Evolutionary conservation across 2,113 vertebrate species (phyloP), one percentile per base, ranked within the genome.

Genomic region (Aphyosemion australe): DNA sequence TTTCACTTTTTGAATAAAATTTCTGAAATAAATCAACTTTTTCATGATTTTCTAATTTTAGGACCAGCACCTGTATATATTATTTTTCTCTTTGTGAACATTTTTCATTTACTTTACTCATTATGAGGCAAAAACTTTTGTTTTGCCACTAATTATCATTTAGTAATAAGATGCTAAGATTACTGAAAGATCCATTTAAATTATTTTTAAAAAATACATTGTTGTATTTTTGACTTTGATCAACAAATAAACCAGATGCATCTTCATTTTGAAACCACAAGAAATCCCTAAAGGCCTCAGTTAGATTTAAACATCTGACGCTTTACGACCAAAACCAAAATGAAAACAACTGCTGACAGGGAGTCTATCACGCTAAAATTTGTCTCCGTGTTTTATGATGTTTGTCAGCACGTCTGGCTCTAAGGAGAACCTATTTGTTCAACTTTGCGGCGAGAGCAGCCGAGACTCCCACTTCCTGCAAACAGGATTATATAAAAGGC

Each of bases 341-440:
- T 39, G 13, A 63, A 75, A 83, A 65, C 71, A 50, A 64, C 68
- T 47, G 75, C 58, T 51, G 67, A 69, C 58, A 64, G 20, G n/a
- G 51, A 81, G 65, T 77, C 78, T 39, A 71, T 86, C 75, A 85
- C 79, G 79, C 57, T 46, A 2, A 66, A 62, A 81, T 84, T 69
- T 67, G 75, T 56, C 70, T 69, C 58, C 4, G 69, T 6, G 21
- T 78, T 77, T 85, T 70, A 79, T n/a, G 78, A 80, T 54, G 80
- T 77, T 82, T 20, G 79, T 72, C 68, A 65, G 70, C 65, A 67
- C 34, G 39, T 55, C 73, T 49, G 11, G 66, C 72, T 81, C 60
- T 43, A 58, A 1, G 49, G 53, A 63, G 63, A 12, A 71, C 76
- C 76, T 58, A 73, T 83, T 87, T 83, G 77, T 88, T 84, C 75